Evolutionary conservation across 2,113 vertebrate species (phyloP), one percentile per base, ranked within the genome.

Genomic region (Platysternon megacephalum): DNA sequence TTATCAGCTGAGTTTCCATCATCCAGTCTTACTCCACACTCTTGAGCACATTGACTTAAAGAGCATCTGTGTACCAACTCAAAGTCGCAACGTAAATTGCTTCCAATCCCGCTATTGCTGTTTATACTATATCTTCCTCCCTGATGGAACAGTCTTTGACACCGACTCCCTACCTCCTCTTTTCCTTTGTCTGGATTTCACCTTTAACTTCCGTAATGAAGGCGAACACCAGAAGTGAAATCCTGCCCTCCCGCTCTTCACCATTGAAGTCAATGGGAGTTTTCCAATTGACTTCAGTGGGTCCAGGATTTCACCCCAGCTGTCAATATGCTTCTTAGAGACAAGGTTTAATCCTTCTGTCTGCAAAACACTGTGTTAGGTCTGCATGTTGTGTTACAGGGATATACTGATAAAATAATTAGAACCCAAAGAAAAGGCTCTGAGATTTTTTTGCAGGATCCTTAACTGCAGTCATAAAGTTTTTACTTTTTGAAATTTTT

Each of bases 401-500:
- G 6, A 9, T 82, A 6, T 22, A 42, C n/a, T 16, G 74, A 78
- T 46, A 78, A 44, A 58, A 78, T 95, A 61, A 82, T 1, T 92
- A 28, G 93, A 96, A 84, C 29, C 42, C 49, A 42, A 26, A 84
- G 17, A 52, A 32, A 94, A 86, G 89, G 82, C 92, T 11, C 11
- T 49, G 61, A 93, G 17, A 2, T 86, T 93, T 94, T 94, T 90
- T 65, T 84, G 8, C 78, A 93, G 93, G 88, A 86, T 95, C 89
- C 92, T 5, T 93, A 90, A 78, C 84, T 93, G 52, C 52, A 11
- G 52, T 95, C 95, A 68, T 93, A 79, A 94, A 74, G 49, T 85
- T 94, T 97, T 95, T 95, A 29, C 93, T 96, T 84, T 88, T 92
- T 96, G 93, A 97, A 94, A 95, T 56, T 53, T 94, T 93, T 85